phyloP scores from a whole-genome alignment of 2,888 invertebrate genomes.

The Acronicta psi region DNA sequence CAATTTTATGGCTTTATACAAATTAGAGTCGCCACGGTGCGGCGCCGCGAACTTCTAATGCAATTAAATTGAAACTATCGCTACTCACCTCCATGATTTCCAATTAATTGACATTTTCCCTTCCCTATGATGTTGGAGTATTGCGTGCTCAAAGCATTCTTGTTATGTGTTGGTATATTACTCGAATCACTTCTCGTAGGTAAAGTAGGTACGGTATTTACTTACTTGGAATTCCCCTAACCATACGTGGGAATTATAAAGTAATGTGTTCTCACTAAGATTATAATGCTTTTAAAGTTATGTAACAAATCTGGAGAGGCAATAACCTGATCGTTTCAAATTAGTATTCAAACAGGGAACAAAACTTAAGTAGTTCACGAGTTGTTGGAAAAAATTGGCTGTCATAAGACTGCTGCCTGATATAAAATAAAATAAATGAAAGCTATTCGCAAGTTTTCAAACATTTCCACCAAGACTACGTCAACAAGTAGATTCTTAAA shows the following conservation, averaged over 20 bases:
- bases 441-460: conserved; percentile 39
- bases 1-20: conserved; percentile 54
- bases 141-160: conserved; percentile 20
- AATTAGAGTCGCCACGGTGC: conserved; percentile 42
- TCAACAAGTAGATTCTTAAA: conserved; percentile 47
- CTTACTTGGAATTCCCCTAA: not conserved
- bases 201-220: not conserved
- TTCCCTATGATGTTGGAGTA: conserved; percentile 6
- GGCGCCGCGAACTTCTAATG: conserved; percentile 40
- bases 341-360: not conserved
- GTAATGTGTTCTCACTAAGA: conserved; percentile 1
- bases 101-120: conserved; percentile 26
- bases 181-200: too few relatives aligned
- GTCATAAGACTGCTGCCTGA: conserved; percentile 7
- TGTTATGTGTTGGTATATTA: conserved; percentile 11
- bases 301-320: not conserved
- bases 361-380: not conserved
- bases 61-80: conserved; percentile 46
- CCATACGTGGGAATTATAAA: not conserved
- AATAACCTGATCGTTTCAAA: not conserved
- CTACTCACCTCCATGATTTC: conserved; percentile 20
- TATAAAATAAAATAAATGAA: conserved; percentile 47
- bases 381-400: conserved; percentile 1
- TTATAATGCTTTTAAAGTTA: not conserved
- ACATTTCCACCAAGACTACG: conserved; percentile 45